Base-by-base conservation (phyloP, 2,797 vertebrate species). In the Psittacula echo region DNA sequence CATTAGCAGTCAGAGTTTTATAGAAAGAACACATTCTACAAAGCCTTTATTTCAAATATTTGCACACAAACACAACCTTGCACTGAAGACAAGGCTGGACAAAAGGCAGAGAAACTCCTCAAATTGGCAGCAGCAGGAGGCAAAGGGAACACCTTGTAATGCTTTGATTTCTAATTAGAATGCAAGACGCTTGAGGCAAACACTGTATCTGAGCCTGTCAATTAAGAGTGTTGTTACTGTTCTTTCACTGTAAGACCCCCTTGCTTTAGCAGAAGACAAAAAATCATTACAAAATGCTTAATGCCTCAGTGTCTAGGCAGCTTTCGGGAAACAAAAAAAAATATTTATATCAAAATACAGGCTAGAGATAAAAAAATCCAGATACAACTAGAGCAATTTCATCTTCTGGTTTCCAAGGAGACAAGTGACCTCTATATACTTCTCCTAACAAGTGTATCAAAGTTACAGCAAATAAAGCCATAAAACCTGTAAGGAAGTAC, bases 321-420 rank as follows among this genome's bases (percentile, higher is more conserved):
- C 47, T 84, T 74, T 85, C 32, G 67, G 78, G 90, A 93, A 85
- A 92, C 68, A 93, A 93, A 95, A 34, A 95, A 94, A 77, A 76
- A 56, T 91, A 88, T 91, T 96, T 89, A 72, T 95, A 94, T 85
- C 68, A 95, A 94, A 94, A 95, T 88, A 96, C 54, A 82, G 79
- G 84, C 93, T 96, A 97, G 58, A 96, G 95, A 98, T 96, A 94
- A 58, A 34, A 58, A 24, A 60, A 37, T 58, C 22, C 56, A 96
- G 95, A 98, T 96, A 95, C 70, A 92, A 93, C 96, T 91, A 86
- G 90, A 97, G 94, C 96, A 97, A 97, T 96, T 98, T 97, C 97
- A 97, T 97, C 95, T 98, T 97, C 94, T 97, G 88, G 98, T 99
- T 99, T 98, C 98, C 98, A 98, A 98, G 98, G 98, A 98, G 97